Percentiles rank a stretch among this genome's conserved stretches.
phyloP scores from a whole-genome alignment of 2,113 vertebrate genomes.

The Lathamus discolor region DNA sequence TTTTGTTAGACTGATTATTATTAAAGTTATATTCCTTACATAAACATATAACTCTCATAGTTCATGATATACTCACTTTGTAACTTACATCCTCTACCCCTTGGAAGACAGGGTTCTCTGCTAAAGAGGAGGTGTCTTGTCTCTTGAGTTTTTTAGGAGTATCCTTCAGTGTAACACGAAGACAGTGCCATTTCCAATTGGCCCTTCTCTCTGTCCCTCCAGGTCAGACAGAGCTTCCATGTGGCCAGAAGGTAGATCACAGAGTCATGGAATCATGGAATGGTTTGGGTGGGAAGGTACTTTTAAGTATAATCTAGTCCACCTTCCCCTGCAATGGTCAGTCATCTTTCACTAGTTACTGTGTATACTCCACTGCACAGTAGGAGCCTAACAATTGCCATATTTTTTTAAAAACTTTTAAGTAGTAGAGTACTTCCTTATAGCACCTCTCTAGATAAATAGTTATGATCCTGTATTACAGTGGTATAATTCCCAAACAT shows the following conservation, averaged over 20 bases:
- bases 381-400: background rate
- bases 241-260: background rate
- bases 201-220: background rate
- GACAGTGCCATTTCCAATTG: background rate
- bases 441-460: background rate
- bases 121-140: background rate
- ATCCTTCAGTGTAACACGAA: background rate
- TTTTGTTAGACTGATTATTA: background rate
- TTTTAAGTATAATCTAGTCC: background rate
- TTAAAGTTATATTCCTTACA: background rate
- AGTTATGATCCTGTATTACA: background rate
- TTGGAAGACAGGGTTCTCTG: background rate
- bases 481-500: background rate
- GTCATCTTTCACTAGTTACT: background rate
- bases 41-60: background rate
- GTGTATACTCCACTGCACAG: background rate
- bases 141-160: background rate
- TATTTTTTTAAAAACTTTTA: background rate
- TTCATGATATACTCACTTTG: background rate
- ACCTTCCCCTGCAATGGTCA: fast-evolving
- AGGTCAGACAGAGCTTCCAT: background rate
- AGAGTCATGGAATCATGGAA: background rate
- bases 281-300: background rate
- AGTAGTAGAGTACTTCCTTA: background rate
- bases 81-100: background rate